A percentile compares a stretch with the other conserved stretches of the same genome.
Conservation (phyloP, 2,797 vertebrate genomes). For the Tenualosa ilisha region DNA sequence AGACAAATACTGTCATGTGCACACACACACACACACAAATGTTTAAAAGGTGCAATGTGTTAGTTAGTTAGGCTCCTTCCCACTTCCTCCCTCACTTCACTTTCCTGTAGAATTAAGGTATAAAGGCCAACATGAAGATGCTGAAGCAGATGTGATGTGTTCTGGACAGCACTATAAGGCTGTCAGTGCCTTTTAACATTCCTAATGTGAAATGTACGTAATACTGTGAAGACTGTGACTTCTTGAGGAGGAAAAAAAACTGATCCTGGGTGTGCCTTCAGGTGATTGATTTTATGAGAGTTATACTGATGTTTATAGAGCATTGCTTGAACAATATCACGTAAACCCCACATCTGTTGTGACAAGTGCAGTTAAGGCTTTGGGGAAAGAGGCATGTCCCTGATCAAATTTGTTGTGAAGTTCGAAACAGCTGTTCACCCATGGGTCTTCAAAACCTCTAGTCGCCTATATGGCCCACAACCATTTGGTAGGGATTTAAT, state of each 20-base stretch:
- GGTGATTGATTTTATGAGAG: not conserved
- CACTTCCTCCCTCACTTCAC: too few species aligned
- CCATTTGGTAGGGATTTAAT: not conserved
- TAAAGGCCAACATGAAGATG: too few species aligned
- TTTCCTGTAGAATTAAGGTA: too few species aligned
- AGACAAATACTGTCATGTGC: not conserved
- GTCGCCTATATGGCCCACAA: not conserved
- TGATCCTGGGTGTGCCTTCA: not conserved
- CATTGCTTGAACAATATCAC: not conserved
- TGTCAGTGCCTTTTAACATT: too few species aligned
- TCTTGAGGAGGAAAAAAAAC: not conserved
- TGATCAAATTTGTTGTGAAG: conserved; percentile 23
- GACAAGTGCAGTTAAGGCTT: conserved; percentile 4
- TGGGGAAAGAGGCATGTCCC: not conserved
- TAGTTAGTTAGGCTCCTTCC: too few species aligned
- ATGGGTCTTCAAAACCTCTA: not conserved
- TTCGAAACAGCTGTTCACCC: conserved; percentile 21
- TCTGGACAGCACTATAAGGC: too few species aligned
- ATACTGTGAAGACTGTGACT: not conserved
- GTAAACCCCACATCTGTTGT: conserved; percentile 4
- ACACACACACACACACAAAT: not conserved
- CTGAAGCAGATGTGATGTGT: too few species aligned
- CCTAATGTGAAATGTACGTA: too few species aligned
- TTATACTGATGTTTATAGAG: not conserved
- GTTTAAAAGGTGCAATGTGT: not conserved